Conservation (phyloP, 2,113 vertebrate genomes). For the Dipodomys ordii region DNA sequence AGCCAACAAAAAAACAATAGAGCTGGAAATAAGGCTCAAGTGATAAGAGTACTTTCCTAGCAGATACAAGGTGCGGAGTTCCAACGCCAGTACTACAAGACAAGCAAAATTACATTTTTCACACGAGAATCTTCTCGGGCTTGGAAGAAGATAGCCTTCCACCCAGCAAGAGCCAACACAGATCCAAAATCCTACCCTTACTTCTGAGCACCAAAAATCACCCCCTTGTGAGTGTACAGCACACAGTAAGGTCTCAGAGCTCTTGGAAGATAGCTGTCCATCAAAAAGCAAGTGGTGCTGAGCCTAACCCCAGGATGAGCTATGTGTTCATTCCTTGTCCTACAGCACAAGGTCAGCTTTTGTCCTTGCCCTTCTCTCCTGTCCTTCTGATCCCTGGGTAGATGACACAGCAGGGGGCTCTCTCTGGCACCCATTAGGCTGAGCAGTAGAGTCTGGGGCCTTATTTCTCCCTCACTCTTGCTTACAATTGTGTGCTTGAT, state of each 20-base stretch:
- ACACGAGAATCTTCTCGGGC: not conserved
- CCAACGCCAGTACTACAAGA: too few species aligned
- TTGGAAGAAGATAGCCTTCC: not conserved
- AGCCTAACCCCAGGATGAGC: not conserved
- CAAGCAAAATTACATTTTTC: not conserved
- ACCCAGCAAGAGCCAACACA: not conserved
- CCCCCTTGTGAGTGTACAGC: accelerated
- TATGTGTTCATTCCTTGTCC: not conserved
- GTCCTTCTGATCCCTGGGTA: not conserved
- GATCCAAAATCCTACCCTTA: not conserved
- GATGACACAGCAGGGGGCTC: not conserved
- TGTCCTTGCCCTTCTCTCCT: accelerated
- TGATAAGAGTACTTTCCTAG: too few species aligned
- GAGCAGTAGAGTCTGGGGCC: not conserved
- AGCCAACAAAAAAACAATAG: too few species aligned
- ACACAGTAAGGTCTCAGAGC: not conserved
- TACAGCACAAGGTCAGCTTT: too few species aligned
- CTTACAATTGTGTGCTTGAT: not conserved
- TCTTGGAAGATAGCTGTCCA: not conserved
- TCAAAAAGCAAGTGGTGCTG: not conserved
- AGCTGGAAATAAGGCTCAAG: too few species aligned
- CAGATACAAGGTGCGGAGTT: too few species aligned
- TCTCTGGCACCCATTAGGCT: not conserved
- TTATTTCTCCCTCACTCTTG: not conserved
- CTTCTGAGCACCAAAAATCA: not conserved